Conservation (phyloP, 1,140 invertebrate species). For the Sitophilus oryzae region DNA sequence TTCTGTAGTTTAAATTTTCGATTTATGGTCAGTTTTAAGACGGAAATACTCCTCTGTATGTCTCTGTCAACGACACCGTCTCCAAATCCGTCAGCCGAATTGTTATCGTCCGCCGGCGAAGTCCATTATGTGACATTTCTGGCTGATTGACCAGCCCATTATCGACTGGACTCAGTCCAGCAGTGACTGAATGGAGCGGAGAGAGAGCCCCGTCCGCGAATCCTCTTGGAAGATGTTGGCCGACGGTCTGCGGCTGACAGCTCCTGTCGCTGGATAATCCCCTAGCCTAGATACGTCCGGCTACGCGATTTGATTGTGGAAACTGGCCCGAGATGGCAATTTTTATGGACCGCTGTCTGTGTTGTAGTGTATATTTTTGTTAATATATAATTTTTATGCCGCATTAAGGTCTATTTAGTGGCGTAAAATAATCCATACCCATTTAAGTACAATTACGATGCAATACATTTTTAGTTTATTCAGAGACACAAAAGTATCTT, state of each 20-base stretch:
- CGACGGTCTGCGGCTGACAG: background rate
- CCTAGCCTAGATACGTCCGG: too few species aligned
- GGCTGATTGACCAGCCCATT: background rate
- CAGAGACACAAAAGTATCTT: too few species aligned
- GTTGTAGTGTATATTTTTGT: background rate
- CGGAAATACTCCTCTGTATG: too few species aligned
- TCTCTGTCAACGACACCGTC: background rate
- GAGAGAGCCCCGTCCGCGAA: background rate
- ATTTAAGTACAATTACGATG: too few species aligned
- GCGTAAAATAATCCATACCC: too few species aligned
- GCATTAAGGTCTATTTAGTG: too few species aligned
- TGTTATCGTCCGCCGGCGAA: background rate
- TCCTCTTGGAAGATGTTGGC: background rate
- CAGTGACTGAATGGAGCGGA: background rate
- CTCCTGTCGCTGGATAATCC: background rate
- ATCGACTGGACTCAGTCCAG: background rate
- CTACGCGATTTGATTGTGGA: too few species aligned
- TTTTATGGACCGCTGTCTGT: background rate
- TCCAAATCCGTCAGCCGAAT: background rate
- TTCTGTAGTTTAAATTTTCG: too few species aligned
- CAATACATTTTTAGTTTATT: too few species aligned
- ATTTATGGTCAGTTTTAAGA: too few species aligned
- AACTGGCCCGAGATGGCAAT: background rate
- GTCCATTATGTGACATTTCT: background rate
- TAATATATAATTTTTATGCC: too few species aligned